Evolutionary conservation across 2,888 invertebrate species (phyloP).

Genomic region (Dromius quadrimaculatus): DNA sequence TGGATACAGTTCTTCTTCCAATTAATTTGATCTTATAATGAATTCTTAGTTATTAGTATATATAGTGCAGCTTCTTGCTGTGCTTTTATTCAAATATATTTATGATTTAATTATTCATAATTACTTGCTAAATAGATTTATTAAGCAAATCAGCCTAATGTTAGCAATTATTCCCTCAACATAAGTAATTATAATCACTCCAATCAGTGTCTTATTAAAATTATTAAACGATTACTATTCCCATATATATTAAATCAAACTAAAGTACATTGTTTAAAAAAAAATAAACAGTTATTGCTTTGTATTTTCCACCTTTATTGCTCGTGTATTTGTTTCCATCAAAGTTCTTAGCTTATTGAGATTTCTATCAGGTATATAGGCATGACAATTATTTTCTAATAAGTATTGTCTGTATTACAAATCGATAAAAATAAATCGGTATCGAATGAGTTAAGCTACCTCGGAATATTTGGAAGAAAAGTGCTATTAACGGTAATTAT

Average conservation of each 20-base stretch:
- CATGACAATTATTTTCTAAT: conserved; percentile 31
- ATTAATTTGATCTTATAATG: too few species aligned
- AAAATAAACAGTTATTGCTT: conserved; percentile 38
- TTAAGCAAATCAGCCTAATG: conserved; percentile 48
- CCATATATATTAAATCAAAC: conserved; percentile 33
- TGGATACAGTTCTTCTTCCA: too few species aligned
- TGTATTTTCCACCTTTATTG: conserved; percentile 23
- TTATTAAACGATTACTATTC: conserved; percentile 42
- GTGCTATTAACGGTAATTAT: background rate
- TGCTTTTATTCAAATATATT: conserved; percentile 13
- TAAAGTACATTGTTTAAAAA: conserved; percentile 40
- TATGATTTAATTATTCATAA: conserved; percentile 47
- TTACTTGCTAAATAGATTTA: conserved; percentile 49
- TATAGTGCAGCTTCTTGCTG: background rate
- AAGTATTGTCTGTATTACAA: conserved; percentile 18
- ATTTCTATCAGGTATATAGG: conserved; percentile 20
- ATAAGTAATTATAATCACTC: conserved; percentile 40
- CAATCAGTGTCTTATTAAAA: conserved; percentile 49
- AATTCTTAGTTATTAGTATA: background rate
- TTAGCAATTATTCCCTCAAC: conserved; percentile 38
- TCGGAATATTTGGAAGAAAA: background rate
- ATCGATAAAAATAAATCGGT: conserved; percentile 12
- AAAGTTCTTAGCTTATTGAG: conserved; percentile 13
- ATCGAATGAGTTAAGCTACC: background rate
- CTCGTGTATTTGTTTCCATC: conserved; percentile 22